These are phyloP conservation scores for Gymnopithys bicolor DNA, from an alignment of 2,797 vertebrate genomes.

Conservation along the genomic window DNA sequence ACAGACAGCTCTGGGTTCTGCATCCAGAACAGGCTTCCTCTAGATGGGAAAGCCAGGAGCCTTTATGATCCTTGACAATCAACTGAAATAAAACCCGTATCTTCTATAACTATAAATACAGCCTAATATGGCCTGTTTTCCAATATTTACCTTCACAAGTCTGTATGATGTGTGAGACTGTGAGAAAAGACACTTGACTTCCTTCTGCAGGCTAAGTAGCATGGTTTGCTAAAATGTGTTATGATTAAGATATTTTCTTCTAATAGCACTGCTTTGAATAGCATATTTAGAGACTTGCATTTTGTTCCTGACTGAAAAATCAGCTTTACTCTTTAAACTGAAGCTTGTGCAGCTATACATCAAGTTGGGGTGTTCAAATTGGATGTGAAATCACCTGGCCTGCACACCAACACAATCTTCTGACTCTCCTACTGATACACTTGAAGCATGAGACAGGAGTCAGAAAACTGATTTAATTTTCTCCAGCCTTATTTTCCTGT, in stretches of 20 bases:
- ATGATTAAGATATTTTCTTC: neutral
- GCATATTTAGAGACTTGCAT: neutral
- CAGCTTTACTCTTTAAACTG: neutral
- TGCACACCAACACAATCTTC: neutral
- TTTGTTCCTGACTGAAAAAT: neutral
- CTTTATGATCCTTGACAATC: neutral
- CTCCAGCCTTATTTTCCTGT: neutral
- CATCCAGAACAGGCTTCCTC: neutral
- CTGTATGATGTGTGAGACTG: neutral
- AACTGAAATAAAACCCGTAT: neutral
- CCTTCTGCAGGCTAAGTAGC: neutral
- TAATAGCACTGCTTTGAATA: neutral
- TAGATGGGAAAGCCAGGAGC: neutral
- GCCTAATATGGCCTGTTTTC: neutral
- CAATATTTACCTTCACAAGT: neutral
- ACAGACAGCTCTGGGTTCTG: neutral
- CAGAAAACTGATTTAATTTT: neutral
- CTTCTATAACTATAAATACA: neutral
- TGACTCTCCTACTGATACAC: neutral
- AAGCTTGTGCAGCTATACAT: neutral
- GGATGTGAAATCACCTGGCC: neutral
- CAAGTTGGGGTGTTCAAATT: neutral
- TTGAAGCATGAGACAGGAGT: neutral
- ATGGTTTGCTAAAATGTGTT: neutral
- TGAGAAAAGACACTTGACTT: neutral